Evolutionary conservation across 1,140 invertebrate genomes (phyloP).

Genomic region (Hyposmocoma kahamanoa): DNA sequence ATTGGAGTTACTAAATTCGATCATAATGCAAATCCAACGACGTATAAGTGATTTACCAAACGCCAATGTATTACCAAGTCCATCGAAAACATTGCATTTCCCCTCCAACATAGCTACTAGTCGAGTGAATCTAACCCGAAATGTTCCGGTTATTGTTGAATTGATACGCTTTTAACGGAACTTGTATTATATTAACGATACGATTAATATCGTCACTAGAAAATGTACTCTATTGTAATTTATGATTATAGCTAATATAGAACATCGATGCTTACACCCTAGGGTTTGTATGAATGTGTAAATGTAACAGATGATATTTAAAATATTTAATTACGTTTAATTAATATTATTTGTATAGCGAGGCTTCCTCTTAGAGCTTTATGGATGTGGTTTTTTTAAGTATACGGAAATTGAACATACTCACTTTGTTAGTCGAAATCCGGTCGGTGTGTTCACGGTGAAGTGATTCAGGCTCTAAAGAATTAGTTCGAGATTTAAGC

Average conservation of each 20-base stretch:
- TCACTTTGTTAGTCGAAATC: conserved; percentile 47
- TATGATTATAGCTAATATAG: conserved; percentile 30
- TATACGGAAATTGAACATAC: conserved; percentile 66
- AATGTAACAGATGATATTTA: conserved; percentile 63
- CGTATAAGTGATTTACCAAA: background rate
- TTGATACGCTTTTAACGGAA: conserved; percentile 20
- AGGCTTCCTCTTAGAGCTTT: conserved; percentile 70
- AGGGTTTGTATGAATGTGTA: conserved; percentile 66
- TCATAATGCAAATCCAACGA: background rate
- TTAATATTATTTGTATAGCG: conserved; percentile 56
- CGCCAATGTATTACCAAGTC: too few species aligned
- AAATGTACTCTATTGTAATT: conserved; percentile 22
- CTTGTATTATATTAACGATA: conserved; percentile 17
- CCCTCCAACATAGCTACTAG: conserved; percentile 34
- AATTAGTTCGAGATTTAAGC: background rate
- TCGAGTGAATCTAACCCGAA: conserved; percentile 56
- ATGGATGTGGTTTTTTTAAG: conserved; percentile 64
- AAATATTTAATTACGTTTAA: conserved; percentile 55
- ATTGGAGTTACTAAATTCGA: background rate
- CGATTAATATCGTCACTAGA: conserved; percentile 22
- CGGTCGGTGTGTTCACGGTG: conserved; percentile 25
- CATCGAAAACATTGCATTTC: too few species aligned
- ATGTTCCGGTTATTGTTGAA: conserved; percentile 12
- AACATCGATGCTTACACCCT: conserved; percentile 58
- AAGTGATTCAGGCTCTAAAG: background rate